Evolutionary conservation across 2,888 invertebrate species (phyloP), one percentile per base, ranked within the genome.

Genomic region (Nephrotoma appendiculata): DNA sequence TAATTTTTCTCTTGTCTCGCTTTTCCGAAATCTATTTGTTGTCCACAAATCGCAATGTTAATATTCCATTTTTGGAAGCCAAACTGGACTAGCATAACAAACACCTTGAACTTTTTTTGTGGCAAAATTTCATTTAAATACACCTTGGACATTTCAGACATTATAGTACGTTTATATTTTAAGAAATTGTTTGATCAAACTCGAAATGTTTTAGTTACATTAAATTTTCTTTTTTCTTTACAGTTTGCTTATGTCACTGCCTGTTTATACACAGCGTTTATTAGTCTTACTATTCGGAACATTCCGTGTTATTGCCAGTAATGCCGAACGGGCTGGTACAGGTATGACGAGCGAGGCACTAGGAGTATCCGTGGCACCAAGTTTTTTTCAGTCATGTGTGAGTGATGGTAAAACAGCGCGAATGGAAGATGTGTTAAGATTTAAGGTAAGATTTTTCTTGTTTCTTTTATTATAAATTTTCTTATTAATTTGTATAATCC

Each of bases 241-340:
- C 93, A 98, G 98, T 92, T 94, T 98, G 91, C 95, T 98, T 89
- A 94, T 96, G 89, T 95, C 97, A 89, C 93, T 97, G 92, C 98
- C 98, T 86, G 93, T 95, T 87, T 96, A 97, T 91, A 97, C 98
- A 88, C 99, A 99, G 93, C 95, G 97, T 91, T 93, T 99, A 89
- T 92, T 99, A 90, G 98, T 99, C 89, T 94, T 99, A 89, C 94
- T 99, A 88, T 99, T 99, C 92, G 99, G 99, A 89, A 99, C 99
- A 90, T 99, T 98, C 93, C 95, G 98, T 89, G 97, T 98, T 89
- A 98, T 98, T 91, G 97, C 98, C 41, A 97, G 97, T 89, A 97
- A 97, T 91, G 96, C 97, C 89, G 97, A 97, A 89, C 95, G 96
- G 91, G 96, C 96, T 89, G 95, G 95, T 89, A 98, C 98, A 87